Percentiles rank a stretch among this genome's conserved stretches.
Evolutionary conservation across 2,797 vertebrate species (phyloP).

Genomic region (Rousettus madagascariensis): DNA sequence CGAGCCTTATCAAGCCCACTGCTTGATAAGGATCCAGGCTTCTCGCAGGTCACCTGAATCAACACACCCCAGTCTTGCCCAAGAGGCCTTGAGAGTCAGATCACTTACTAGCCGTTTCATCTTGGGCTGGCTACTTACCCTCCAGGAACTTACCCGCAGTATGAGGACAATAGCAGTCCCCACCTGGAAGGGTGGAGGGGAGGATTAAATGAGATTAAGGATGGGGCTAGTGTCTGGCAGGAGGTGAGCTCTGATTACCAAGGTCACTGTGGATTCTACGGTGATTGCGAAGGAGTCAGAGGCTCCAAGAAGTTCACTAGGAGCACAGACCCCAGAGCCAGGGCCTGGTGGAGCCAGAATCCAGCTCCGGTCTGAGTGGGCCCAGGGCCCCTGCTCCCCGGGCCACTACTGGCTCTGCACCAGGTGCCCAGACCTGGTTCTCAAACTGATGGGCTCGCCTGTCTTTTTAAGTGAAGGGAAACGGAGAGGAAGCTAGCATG

Average conservation of each 20-base stretch:
- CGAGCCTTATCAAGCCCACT: neutral
- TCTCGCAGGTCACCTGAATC: neutral
- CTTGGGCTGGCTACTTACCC: neutral
- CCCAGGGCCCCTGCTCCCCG: accelerated
- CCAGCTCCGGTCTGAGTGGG: too few species aligned
- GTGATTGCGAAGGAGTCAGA: neutral
- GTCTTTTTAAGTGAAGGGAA: neutral
- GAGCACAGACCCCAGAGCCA: neutral
- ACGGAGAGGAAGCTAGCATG: neutral
- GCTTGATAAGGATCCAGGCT: neutral
- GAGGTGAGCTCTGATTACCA: neutral
- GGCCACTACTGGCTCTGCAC: neutral
- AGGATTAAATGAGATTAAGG: neutral
- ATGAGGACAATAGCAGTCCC: neutral
- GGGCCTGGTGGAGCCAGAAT: neutral
- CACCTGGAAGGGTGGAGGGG: neutral
- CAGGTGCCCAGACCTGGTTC: neutral
- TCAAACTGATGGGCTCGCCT: neutral
- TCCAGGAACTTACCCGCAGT: neutral
- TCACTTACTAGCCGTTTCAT: neutral
- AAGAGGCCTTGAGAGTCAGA: neutral
- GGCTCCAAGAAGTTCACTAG: neutral
- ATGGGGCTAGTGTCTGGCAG: neutral
- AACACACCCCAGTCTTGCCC: neutral
- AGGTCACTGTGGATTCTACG: neutral